Percentiles rank a stretch among this genome's conserved stretches.
Conservation (phyloP, 1,140 invertebrate species). For the Lepidurus couesii region DNA sequence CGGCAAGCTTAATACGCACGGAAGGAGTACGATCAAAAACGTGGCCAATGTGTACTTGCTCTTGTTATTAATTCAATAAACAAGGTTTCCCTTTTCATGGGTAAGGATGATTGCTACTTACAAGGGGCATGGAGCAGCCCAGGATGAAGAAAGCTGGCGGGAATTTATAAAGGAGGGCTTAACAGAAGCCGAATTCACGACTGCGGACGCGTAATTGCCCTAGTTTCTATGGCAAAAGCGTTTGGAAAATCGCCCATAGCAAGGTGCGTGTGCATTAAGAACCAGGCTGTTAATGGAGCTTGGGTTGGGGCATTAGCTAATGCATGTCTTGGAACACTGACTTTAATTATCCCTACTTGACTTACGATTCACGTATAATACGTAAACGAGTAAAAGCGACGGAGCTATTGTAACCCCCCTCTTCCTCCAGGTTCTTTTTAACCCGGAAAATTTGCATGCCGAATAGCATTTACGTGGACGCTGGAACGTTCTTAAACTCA, state of each 20-base stretch:
- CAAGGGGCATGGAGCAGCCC: no score
- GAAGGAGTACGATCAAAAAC: background rate
- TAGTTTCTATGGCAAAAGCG: background rate
- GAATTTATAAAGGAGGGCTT: background rate
- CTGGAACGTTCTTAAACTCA: background rate
- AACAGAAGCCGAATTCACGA: background rate
- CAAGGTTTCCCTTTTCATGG: background rate
- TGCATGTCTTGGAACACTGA: background rate
- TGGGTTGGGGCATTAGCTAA: background rate
- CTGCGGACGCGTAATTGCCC: background rate
- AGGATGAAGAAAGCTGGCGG: background rate
- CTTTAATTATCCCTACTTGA: slow-evolving; percentile 2
- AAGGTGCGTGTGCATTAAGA: background rate
- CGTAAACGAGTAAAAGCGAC: background rate
- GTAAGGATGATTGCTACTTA: background rate
- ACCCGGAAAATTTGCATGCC: background rate
- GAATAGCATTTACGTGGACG: background rate
- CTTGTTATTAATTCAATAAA: background rate
- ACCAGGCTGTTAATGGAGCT: background rate
- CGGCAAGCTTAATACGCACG: background rate
- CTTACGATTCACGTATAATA: background rate
- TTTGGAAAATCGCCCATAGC: background rate
- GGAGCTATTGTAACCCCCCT: background rate
- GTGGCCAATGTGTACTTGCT: background rate
- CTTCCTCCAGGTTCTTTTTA: background rate